Conservation (phyloP, 2,888 invertebrate species). For the Brachyopa scutellaris region DNA sequence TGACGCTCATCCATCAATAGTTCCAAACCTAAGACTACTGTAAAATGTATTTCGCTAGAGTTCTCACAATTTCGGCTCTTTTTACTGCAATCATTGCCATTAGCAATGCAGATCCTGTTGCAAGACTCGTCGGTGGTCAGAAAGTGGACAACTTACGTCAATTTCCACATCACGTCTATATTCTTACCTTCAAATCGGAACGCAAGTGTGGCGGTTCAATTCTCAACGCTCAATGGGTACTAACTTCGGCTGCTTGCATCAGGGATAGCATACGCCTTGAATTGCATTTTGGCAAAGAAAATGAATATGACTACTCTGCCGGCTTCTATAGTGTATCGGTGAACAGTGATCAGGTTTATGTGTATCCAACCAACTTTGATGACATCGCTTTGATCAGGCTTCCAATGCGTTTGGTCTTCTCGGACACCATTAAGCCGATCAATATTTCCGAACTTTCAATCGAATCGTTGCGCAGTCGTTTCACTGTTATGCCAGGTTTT, state of each 20-base stretch:
- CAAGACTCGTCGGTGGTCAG: conserved; percentile 45
- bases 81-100: background rate
- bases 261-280: conserved; percentile 7
- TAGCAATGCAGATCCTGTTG: background rate
- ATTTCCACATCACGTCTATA: conserved; percentile 64
- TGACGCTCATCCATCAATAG: background rate
- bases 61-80: background rate
- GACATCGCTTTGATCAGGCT: conserved; percentile 55
- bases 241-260: conserved; percentile 55
- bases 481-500: conserved; percentile 41
- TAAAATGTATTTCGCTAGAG: conserved; percentile 8
- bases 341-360: conserved; percentile 17
- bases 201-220: conserved; percentile 59
- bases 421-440: conserved; percentile 14
- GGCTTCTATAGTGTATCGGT: conserved; percentile 32
- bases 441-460: conserved; percentile 5
- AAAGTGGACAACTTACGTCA: conserved; percentile 44
- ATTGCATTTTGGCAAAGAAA: conserved; percentile 25
- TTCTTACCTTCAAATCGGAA: background rate
- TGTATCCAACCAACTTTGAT: conserved; percentile 58
- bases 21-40: background rate
- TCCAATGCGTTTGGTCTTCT: conserved; percentile 35
- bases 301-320: background rate
- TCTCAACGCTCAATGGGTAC: conserved; percentile 50
- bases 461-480: background rate